Conservation (phyloP, 2,888 invertebrate species). For the Acanthopleura granulata region DNA sequence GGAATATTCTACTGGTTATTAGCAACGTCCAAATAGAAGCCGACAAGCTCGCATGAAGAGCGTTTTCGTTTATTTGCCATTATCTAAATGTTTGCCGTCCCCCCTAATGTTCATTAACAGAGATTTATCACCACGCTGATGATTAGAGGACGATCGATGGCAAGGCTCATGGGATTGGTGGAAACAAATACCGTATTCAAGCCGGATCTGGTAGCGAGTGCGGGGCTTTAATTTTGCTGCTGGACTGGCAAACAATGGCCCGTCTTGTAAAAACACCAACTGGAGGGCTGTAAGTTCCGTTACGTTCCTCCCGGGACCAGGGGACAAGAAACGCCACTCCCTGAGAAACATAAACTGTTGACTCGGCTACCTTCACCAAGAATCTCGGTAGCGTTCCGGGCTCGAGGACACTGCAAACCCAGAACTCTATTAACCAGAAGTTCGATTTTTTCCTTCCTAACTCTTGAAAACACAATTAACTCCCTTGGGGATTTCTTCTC, state of each 20-base stretch:
- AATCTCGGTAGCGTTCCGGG: too few species aligned
- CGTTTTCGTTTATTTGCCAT: slow-evolving; percentile 15
- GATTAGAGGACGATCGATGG: not conserved
- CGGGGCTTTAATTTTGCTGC: slow-evolving; percentile 11
- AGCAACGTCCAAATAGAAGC: not conserved
- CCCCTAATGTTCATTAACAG: slow-evolving; percentile 16
- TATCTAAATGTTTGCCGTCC: slow-evolving; percentile 12
- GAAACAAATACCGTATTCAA: not conserved
- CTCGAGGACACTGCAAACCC: too few species aligned
- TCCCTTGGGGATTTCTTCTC: too few species aligned
- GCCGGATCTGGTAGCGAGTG: not conserved
- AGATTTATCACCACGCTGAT: slow-evolving; percentile 9
- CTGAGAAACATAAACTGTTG: slow-evolving; percentile 2
- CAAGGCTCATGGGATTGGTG: slow-evolving; percentile 3
- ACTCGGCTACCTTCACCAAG: not conserved
- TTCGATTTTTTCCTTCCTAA: too few species aligned
- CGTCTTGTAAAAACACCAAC: slow-evolving; percentile 7
- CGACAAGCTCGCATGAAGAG: slow-evolving; percentile 1
- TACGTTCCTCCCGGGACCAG: not conserved
- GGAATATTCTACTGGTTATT: too few species aligned
- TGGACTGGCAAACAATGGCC: slow-evolving; percentile 6
- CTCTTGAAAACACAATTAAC: too few species aligned
- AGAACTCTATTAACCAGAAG: too few species aligned
- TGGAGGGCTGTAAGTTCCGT: not conserved
- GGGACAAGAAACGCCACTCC: slow-evolving; percentile 16